Conservation (phyloP, 2,113 vertebrate species). For the Murina feae region DNA sequence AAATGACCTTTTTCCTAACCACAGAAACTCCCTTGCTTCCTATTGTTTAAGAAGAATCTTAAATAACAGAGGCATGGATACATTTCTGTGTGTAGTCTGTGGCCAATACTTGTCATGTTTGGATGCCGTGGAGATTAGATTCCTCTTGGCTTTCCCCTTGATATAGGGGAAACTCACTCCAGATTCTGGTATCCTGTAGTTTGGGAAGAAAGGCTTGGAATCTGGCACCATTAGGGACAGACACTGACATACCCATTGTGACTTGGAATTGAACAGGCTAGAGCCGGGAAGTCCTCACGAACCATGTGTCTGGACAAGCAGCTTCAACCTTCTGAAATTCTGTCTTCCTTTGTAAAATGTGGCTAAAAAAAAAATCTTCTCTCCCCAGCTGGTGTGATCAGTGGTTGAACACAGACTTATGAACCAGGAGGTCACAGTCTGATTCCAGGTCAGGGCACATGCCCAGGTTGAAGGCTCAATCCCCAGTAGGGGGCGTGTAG, state of each 20-base stretch:
- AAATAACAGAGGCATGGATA: background rate
- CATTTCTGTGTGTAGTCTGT: background rate
- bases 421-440: too few relatives aligned
- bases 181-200: background rate
- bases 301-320: background rate
- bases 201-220: background rate
- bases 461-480: too few relatives aligned
- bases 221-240: background rate
- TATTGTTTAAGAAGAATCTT: slow-evolving; percentile 12
- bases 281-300: background rate
- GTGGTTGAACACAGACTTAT: too few relatives aligned
- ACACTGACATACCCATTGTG: accelerated
- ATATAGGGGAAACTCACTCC: background rate
- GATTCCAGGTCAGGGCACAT: too few relatives aligned
- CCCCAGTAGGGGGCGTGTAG: too few relatives aligned
- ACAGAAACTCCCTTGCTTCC: background rate
- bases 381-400: too few relatives aligned
- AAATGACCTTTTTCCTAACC: slow-evolving; percentile 39
- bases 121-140: background rate
- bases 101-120: background rate
- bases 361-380: too few relatives aligned
- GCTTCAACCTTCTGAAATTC: background rate
- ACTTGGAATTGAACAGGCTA: background rate
- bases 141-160: background rate
- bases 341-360: background rate